Conservation (phyloP, 2,888 invertebrate genomes). For the Lysandra coridon region DNA sequence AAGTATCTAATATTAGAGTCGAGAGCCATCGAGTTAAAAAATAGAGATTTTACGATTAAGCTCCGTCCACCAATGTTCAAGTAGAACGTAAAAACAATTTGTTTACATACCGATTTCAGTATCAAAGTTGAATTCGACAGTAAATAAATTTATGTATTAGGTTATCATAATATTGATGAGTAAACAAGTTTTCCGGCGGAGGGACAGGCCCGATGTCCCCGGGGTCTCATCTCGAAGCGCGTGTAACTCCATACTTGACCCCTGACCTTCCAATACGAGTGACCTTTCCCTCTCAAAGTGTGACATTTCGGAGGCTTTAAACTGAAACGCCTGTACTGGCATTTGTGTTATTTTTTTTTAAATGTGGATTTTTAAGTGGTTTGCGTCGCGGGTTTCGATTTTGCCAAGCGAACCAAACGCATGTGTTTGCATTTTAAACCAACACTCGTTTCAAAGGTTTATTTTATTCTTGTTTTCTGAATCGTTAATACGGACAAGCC, state of each 20-base stretch:
- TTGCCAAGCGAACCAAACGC: not conserved
- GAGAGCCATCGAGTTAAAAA: no score
- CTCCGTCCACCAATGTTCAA: no score
- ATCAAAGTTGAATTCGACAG: not conserved
- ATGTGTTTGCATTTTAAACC: constrained; percentile 6
- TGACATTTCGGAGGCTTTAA: not conserved
- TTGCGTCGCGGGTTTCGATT: not conserved
- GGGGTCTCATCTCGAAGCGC: not conserved
- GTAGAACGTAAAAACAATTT: no score
- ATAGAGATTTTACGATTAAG: no score
- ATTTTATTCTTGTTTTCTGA: not conserved
- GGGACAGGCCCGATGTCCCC: not conserved
- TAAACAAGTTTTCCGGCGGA: not conserved
- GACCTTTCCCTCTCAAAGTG: not conserved
- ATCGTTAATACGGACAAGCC: not conserved
- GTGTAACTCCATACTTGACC: not conserved
- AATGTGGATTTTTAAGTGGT: not conserved
- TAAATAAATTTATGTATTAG: not conserved
- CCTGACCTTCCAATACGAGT: not conserved
- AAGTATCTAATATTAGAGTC: no score
- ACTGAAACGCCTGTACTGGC: not conserved
- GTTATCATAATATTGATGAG: not conserved
- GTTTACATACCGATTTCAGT: not conserved
- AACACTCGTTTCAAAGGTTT: not conserved
- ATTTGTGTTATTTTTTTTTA: no score